Evolutionary conservation across 2,888 invertebrate genomes (phyloP).

Genomic region (Dolichopus griseipennis): DNA sequence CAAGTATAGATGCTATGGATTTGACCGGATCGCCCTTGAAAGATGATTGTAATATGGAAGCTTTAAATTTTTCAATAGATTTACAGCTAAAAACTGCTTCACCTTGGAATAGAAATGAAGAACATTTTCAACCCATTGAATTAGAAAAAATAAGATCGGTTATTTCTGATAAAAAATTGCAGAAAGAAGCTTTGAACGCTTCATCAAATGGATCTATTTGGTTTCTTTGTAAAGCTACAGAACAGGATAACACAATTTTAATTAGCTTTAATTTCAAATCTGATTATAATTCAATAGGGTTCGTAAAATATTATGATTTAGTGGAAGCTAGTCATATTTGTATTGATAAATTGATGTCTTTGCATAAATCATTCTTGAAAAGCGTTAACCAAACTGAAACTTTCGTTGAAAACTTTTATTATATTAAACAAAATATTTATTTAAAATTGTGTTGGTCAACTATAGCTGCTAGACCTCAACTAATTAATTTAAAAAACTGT

Average conservation of each 20-base stretch:
- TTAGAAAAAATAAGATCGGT: conserved; percentile 31
- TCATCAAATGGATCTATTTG: conserved; percentile 40
- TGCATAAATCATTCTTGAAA: conserved; percentile 27
- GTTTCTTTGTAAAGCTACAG: conserved; percentile 55
- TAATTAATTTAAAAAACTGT: conserved; percentile 33
- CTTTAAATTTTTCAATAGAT: conserved; percentile 34
- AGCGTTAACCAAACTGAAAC: conserved; percentile 17
- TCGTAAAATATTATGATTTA: conserved; percentile 32
- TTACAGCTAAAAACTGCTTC: conserved; percentile 25
- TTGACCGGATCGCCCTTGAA: conserved; percentile 41
- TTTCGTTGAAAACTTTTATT: conserved; percentile 32
- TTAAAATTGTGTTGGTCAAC: conserved; percentile 34
- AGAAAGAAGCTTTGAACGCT: conserved; percentile 21
- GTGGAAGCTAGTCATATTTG: conserved; percentile 28
- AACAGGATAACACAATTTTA: conserved; percentile 43
- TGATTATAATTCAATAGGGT: conserved; percentile 31
- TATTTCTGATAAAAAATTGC: conserved; percentile 30
- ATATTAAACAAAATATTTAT: conserved; percentile 31
- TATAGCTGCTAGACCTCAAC: conserved; percentile 24
- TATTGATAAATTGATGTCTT: conserved; percentile 27
- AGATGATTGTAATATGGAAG: conserved; percentile 37
- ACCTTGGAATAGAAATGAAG: conserved; percentile 36
- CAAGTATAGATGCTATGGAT: conserved; percentile 25
- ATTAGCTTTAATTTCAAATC: conserved; percentile 32
- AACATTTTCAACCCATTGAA: conserved; percentile 32